Percentiles rank a stretch among this genome's conserved stretches.
phyloP scores from a whole-genome alignment of 2,888 invertebrate species.

The Archips xylosteana region DNA sequence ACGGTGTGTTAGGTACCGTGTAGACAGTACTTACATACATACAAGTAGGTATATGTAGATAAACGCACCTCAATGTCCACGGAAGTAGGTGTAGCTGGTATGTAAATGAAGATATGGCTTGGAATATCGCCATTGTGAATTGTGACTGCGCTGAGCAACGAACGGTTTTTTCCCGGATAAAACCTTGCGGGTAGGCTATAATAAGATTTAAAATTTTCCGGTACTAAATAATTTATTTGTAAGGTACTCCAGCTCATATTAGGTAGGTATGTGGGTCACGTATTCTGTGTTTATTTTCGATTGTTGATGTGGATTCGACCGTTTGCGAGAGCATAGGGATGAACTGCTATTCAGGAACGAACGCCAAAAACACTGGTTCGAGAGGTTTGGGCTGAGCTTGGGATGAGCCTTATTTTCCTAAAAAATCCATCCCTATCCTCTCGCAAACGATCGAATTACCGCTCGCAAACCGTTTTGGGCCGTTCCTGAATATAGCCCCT shows the following conservation, averaged over 20 bases:
- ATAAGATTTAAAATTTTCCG: neutral
- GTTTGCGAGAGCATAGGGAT: no score
- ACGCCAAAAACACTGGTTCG: no score
- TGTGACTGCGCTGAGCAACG: slow-evolving; percentile 6
- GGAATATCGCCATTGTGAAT: neutral
- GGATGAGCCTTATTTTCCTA: no score
- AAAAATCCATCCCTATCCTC: no score
- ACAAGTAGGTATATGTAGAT: neutral
- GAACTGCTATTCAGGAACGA: no score
- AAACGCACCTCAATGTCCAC: slow-evolving; percentile 24
- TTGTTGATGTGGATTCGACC: no score
- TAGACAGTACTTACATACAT: slow-evolving; percentile 1
- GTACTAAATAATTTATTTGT: neutral
- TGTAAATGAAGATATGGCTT: slow-evolving; percentile 27
- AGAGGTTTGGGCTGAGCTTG: no score
- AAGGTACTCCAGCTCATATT: neutral
- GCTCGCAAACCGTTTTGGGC: no score
- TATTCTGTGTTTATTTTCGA: no score
- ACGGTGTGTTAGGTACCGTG: neutral
- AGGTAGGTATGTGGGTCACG: no score
- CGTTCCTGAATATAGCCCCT: no score
- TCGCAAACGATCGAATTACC: no score
- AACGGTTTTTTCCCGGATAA: slow-evolving; percentile 35
- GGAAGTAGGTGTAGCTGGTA: slow-evolving; percentile 34
- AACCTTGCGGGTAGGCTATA: slow-evolving; percentile 21